Conservation (phyloP, 1,140 invertebrate genomes). For the Pomacea maculata region DNA sequence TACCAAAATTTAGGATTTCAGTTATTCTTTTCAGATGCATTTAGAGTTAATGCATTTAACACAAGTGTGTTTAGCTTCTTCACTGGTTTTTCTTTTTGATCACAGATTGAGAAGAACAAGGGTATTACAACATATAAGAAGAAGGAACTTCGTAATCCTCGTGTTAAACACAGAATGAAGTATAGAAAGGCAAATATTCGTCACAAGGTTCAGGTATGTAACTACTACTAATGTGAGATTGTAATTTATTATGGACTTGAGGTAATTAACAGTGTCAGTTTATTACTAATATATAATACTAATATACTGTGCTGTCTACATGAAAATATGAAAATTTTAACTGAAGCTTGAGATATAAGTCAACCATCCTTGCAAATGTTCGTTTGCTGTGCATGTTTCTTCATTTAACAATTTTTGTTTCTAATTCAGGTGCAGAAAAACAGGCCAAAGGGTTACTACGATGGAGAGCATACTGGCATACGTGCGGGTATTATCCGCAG, state of each 20-base stretch:
- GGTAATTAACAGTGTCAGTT: neutral
- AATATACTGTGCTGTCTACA: neutral
- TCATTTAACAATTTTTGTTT: slow-evolving; percentile 8
- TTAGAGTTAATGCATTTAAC: no score
- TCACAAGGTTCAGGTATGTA: slow-evolving; percentile 74
- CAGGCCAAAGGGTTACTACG: slow-evolving; percentile 81
- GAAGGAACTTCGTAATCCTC: slow-evolving; percentile 90
- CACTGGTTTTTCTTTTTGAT: slow-evolving; percentile 6
- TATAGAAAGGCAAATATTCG: slow-evolving; percentile 89
- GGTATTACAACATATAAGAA: slow-evolving; percentile 88
- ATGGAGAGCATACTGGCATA: slow-evolving; percentile 91
- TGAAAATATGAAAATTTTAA: neutral
- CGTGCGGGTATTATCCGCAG: slow-evolving; percentile 75
- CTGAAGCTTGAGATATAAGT: neutral
- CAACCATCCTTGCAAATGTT: neutral
- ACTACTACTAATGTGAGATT: no score
- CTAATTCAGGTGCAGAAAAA: slow-evolving; percentile 72
- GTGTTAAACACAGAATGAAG: slow-evolving; percentile 92
- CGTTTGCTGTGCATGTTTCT: neutral
- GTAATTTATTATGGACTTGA: neutral
- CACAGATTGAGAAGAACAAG: slow-evolving; percentile 75
- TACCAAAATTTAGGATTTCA: no score
- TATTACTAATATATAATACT: neutral
- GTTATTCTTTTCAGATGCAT: no score
- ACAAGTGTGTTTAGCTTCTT: neutral